phyloP scores from a whole-genome alignment of 2,888 invertebrate species.

The Lasioglossum zephyrum region DNA sequence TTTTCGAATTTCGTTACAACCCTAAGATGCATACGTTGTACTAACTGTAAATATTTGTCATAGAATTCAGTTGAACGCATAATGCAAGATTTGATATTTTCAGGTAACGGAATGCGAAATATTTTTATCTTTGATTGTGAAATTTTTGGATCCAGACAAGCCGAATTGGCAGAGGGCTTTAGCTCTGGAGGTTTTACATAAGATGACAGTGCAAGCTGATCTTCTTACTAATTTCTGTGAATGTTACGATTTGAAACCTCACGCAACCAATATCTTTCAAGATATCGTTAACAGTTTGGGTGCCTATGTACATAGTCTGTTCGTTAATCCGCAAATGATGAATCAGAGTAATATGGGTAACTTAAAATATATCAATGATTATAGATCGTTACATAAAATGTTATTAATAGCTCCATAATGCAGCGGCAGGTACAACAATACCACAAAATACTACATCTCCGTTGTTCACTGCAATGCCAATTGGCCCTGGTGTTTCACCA shows the following conservation, averaged over 20 bases:
- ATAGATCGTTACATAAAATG: not conserved
- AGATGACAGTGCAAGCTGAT: conserved; percentile 95
- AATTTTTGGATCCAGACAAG: conserved; percentile 98
- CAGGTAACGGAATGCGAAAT: conserved; percentile 99
- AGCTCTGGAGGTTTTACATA: conserved; percentile 97
- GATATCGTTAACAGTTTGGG: conserved; percentile 98
- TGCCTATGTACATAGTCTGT: conserved; percentile 96
- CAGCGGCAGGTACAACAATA: conserved; percentile 77
- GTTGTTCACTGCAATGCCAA: conserved; percentile 88
- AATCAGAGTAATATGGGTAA: conserved; percentile 84
- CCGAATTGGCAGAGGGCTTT: conserved; percentile 98
- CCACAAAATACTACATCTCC: conserved; percentile 88
- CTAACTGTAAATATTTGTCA: not conserved
- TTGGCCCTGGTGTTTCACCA: conserved; percentile 92
- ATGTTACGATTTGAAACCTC: conserved; percentile 97
- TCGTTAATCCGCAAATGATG: conserved; percentile 90
- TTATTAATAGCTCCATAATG: conserved; percentile 18
- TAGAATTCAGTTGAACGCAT: not conserved
- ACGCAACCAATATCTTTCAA: conserved; percentile 96
- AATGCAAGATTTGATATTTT: conserved; percentile 17
- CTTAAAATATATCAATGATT: not conserved
- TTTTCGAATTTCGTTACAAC: not conserved
- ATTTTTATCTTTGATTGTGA: conserved; percentile 97
- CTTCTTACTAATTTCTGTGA: conserved; percentile 96
- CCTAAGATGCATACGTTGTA: not conserved